Percentiles rank a stretch among this genome's conserved stretches.
These are phyloP conservation scores for Sinocyclocheilus rhinocerous DNA, from an alignment of 2,113 vertebrate genomes.

Conservation along the genomic window DNA sequence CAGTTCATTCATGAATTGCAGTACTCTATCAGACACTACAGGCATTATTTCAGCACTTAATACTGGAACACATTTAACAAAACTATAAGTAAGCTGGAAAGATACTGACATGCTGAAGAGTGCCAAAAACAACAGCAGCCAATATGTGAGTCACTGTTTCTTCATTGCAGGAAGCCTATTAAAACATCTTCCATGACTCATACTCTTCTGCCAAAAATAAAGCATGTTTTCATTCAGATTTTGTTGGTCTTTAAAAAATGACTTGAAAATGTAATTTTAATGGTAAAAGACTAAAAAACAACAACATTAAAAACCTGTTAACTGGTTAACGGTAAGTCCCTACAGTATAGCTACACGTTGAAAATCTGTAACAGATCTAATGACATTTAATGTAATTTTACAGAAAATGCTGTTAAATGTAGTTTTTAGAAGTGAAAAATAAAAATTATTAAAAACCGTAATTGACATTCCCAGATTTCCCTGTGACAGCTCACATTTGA, in stretches of 20 bases:
- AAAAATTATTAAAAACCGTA: too few relatives aligned
- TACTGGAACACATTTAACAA: neutral
- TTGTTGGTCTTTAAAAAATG: neutral
- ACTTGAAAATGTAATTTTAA: neutral
- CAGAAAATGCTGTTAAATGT: neutral
- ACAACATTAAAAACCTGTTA: neutral
- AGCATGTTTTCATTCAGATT: neutral
- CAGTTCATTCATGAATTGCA: neutral
- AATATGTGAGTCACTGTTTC: slow-evolving; percentile 40
- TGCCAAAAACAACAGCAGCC: neutral
- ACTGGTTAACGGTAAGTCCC: neutral
- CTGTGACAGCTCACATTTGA: too few relatives aligned
- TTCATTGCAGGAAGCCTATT: slow-evolving; percentile 26
- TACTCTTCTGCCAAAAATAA: slow-evolving; percentile 3
- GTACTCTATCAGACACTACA: neutral
- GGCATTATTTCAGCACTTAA: neutral
- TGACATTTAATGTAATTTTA: neutral
- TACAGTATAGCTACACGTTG: neutral
- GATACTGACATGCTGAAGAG: slow-evolving; percentile 4
- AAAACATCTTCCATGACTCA: slow-evolving; percentile 44
- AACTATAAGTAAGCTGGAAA: neutral
- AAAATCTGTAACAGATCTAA: neutral
- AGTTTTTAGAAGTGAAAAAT: neutral
- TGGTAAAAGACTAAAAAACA: neutral
- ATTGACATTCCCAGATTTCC: too few relatives aligned